Evolutionary conservation across 2,113 vertebrate species (phyloP), one percentile per base, ranked within the genome.

Genomic region (Nerophis ophidion): DNA sequence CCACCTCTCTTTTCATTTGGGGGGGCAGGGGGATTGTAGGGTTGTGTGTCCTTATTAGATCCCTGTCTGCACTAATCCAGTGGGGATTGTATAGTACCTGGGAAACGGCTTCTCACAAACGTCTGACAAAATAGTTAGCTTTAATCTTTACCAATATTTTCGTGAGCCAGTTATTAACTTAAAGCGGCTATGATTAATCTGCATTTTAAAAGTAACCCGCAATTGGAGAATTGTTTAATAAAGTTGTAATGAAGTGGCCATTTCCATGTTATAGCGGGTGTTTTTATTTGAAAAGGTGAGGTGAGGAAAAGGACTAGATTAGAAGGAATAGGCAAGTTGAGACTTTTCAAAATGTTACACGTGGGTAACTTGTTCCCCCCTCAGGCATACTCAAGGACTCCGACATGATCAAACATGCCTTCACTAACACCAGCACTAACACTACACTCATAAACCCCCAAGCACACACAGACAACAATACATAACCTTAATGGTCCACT

Each of bases 31-130:
- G 56, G 63, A 60, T 45, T 16, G 47, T 66, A 70, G 61, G 58
- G 42, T 15, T 72, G 52, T 60, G 40, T 38, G 47, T 58, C 36
- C 46, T 65, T 60, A n/a, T 60, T 68, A 66, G 56, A 82, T 74
- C 74, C 63, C 79, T 60, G 68, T 72, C 59, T 13, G 61, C 74
- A 83, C 75, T 77, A 86, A 86, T 88, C 84, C 79, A 19, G 16
- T 16, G 57, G 70, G 82, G 84, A 85, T 86, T 61, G 59, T 80
- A 70, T 61, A 70, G 75, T 81, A 86, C 86, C 84, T 85, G 77
- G 80, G 81, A 76, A 73, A 81, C 72, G 53, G 26, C 26, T 26
- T 26, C 81, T 71, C 65, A 68, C 79, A 82, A 79, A 85, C 81
- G 6, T 82, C 71, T 73, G 71, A 73, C 81, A 81, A 2, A 16